Evolutionary conservation across 2,113 vertebrate genomes (phyloP), one percentile per base, ranked within the genome.

Genomic region (Lepisosteus oculatus): DNA sequence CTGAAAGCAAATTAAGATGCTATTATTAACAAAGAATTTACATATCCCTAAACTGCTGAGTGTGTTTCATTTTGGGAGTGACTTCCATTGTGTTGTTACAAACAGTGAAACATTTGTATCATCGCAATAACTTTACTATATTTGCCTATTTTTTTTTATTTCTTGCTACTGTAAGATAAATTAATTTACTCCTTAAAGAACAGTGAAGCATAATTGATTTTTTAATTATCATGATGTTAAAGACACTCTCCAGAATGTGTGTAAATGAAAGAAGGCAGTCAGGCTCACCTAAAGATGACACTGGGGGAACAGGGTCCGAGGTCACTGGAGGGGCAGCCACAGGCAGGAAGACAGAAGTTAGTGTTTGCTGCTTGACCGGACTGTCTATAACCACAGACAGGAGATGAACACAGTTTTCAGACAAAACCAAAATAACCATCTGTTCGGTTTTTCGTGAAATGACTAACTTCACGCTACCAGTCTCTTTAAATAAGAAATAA

Each of bases 251-350:
- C 47, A 51, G 47, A 5, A 51, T 51, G 47, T 5, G 47, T 51
- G 5, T 51, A 51, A 51, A 51, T 51, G 47, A 51, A 5, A 51
- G 47, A 6, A 14, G 13, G 7, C 59, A 61, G 59, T 29, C 14
- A 61, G 59, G 59, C 59, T 93, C 89, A 94, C 92, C 91, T 85
- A 95, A 87, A 65, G 93, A 91, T 3, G 88, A 79, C 3, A 92
- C 90, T 69, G 92, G 93, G 67, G 93, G 92, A 55, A 92, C 91
- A 9, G 90, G 88, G 75, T 94, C 93, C 81, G 93, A 95, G 74
- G 92, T 94, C 68, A 96, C 92, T 93, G 63, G 65, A 83, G 74
- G 73, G 64, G 74, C 74, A 81, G 80, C 67, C 81, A 2, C 43
- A 65, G 71, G 74, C 64, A 65, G 9, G 59, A 3, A 81, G 74